Base-by-base conservation (phyloP, 2,797 vertebrate species). In the Spinibarbus caldwelli region DNA sequence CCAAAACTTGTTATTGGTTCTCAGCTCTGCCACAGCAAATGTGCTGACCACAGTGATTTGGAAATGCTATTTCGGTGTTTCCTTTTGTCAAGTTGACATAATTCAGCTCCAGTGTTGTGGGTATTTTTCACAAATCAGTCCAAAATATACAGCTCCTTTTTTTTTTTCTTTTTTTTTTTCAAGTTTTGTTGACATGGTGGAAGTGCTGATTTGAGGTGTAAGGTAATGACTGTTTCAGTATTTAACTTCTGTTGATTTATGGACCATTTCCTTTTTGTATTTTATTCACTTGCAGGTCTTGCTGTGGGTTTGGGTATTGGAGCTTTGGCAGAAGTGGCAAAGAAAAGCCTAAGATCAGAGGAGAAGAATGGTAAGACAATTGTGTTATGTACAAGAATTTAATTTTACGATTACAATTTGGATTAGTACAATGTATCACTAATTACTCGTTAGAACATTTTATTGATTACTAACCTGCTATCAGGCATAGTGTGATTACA, bases 231-330 rank as follows among this genome's bases (percentile, higher is more conserved):
- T 23, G 45, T 77, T 26, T 59, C 12, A 19, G 14, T 41, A 6
- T 47, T 67, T 80, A 80, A 15, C 78, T 80, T 80, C 8, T 52
- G 8, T 52, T 38, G 3, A 23, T 38, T 68, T 12, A 52, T 36
- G 57, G 17, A 26, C 34, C 15, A 54, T 81, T 38, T 54, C 34
- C 21, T 41, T 52, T 52, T 47, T 62, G 2, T 21, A 15, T 5
- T 15, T 31, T 23, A 17, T 43, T 86, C 26, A 85, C 14, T 87
- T 54, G 5, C 93, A 99, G 98, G 98, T 78, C 92, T 99, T 11
- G 98, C 98, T 6, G 96, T 99, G 66, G 97, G 98, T 77, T 94
- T 99, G 92, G 97, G 98, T 76, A 94, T 99, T 4, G 98, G 98
- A 59, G 98, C 98, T 0, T 86, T 99, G 82, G 98, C 98, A 15